Evolutionary conservation across 1,140 invertebrate species (phyloP).

Genomic region (Whitmania pigra): DNA sequence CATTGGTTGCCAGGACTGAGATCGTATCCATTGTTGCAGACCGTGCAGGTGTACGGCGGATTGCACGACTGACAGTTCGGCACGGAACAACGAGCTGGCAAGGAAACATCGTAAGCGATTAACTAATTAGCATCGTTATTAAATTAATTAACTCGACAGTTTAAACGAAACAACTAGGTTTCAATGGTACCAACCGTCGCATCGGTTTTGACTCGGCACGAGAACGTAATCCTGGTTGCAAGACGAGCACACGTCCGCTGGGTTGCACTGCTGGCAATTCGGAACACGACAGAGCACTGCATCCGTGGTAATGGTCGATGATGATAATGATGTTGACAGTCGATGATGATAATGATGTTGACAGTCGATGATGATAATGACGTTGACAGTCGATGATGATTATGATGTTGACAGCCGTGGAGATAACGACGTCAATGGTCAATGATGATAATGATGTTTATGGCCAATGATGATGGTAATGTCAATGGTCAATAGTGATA

Average conservation of each 20-base stretch:
- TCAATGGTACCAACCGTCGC: neutral
- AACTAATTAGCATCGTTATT: neutral
- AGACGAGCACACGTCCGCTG: neutral
- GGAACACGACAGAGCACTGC: neutral
- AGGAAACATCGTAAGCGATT: neutral
- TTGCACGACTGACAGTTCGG: neutral
- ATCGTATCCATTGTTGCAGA: neutral
- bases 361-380: neutral
- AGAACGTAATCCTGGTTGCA: slow-evolving; percentile 1
- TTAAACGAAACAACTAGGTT: neutral
- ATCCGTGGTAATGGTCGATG: neutral
- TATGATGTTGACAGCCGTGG: too few species aligned
- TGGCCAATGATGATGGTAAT: too few species aligned
- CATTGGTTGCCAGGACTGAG: too few species aligned
- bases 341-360: neutral
- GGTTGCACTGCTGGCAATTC: neutral
- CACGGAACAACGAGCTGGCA: neutral
- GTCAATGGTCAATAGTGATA: neutral
- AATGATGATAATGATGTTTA: neutral
- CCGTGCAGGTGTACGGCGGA: neutral
- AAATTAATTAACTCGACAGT: neutral
- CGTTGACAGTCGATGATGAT: neutral
- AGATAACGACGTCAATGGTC: too few species aligned
- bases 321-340: neutral
- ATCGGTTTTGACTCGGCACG: neutral